Evolutionary conservation across 1,140 invertebrate genomes (phyloP).

Genomic region (Brachionus manjavacas): DNA sequence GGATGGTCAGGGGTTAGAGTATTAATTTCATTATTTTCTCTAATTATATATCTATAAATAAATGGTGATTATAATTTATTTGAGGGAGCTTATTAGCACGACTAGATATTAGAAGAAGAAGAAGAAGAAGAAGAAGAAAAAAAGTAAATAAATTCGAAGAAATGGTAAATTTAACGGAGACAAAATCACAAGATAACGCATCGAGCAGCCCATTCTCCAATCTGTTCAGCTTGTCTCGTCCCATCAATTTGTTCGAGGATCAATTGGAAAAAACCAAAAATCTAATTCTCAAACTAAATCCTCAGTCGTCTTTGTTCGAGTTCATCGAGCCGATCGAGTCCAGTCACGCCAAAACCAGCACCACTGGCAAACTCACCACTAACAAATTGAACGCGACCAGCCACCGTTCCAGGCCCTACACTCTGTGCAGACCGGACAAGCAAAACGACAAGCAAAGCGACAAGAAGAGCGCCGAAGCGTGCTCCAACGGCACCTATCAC

Average conservation of each 20-base stretch:
- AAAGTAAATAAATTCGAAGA: background rate
- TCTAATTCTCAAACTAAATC: background rate
- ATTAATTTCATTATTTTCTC: background rate
- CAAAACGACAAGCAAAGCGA: background rate
- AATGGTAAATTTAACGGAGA: background rate
- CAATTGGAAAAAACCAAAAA: slow-evolving; percentile 18
- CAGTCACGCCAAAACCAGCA: background rate
- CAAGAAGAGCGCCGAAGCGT: no score
- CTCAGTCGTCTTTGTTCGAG: background rate
- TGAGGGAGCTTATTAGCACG: background rate
- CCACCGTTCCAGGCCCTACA: background rate
- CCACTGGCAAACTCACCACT: background rate
- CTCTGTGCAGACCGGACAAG: background rate
- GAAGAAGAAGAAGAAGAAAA: background rate
- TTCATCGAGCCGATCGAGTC: background rate
- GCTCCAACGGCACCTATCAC: background rate
- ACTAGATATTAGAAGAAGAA: background rate
- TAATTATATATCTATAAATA: background rate
- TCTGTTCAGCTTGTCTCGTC: slow-evolving; percentile 1
- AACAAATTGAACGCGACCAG: background rate
- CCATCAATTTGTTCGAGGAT: background rate
- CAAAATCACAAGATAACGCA: background rate
- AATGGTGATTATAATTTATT: background rate
- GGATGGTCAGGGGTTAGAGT: background rate
- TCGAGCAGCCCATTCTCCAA: background rate